Evolutionary conservation across 2,113 vertebrate genomes (phyloP).

Genomic region (Oplegnathus fasciatus): DNA sequence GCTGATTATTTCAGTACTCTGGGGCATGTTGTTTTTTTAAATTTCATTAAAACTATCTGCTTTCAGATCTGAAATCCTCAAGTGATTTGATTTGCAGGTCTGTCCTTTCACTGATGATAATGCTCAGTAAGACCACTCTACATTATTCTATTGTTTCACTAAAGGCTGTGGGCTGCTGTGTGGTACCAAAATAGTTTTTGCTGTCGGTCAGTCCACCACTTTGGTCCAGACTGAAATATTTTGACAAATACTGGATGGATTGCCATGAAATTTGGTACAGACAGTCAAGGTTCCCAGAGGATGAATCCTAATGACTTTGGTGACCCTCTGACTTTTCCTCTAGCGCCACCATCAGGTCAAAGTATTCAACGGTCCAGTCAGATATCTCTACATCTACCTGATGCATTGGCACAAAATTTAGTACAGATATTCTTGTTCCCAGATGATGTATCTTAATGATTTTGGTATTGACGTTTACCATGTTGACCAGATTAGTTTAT

Average conservation of each 20-base stretch:
- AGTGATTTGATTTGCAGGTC: slow-evolving; percentile 2
- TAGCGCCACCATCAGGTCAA: background rate
- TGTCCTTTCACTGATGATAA: background rate
- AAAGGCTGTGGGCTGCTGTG: background rate
- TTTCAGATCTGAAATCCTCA: background rate
- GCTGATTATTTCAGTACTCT: slow-evolving; percentile 15
- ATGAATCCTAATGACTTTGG: background rate
- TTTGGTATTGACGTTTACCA: background rate
- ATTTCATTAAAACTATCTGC: slow-evolving; percentile 29
- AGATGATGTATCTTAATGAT: background rate
- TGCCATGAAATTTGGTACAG: background rate
- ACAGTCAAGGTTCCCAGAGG: background rate
- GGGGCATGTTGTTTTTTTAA: background rate
- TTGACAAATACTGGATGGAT: background rate
- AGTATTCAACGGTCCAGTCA: background rate
- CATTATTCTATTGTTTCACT: background rate
- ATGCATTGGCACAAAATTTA: slow-evolving; percentile 10
- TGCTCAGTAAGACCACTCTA: background rate
- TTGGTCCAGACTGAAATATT: background rate
- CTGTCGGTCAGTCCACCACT: background rate
- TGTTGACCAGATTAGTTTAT: background rate
- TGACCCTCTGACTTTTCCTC: background rate
- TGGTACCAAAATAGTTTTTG: background rate
- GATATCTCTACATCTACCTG: background rate
- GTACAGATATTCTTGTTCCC: background rate